These are phyloP conservation scores for Acanthurus tractus DNA, from an alignment of 2,797 vertebrate species.

Conservation along the genomic window DNA sequence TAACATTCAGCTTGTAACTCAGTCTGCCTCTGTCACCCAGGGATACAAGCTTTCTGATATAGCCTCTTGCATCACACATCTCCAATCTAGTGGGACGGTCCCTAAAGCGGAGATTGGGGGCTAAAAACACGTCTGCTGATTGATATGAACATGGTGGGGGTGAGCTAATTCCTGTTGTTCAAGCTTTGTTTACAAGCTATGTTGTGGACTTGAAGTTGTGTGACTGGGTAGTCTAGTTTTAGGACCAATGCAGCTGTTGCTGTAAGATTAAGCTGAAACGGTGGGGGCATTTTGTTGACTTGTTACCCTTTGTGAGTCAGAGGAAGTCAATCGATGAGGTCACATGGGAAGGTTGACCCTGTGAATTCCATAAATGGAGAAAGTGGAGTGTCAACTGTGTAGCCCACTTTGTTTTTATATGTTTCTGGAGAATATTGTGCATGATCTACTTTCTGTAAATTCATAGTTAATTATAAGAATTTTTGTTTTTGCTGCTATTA, in stretches of 20 bases:
- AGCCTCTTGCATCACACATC: slow-evolving; percentile 88
- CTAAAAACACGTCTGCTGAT: slow-evolving; percentile 58
- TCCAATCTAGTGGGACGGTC: slow-evolving; percentile 55
- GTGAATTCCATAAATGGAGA: slow-evolving; percentile 24
- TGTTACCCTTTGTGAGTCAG: slow-evolving; percentile 50
- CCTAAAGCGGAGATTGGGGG: slow-evolving; percentile 75
- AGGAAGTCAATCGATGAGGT: slow-evolving; percentile 51
- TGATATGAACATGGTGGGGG: slow-evolving; percentile 17
- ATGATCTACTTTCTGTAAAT: not conserved
- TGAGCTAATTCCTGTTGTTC: slow-evolving; percentile 54
- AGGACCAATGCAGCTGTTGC: slow-evolving; percentile 74
- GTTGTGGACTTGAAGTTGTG: slow-evolving; percentile 39
- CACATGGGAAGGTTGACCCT: slow-evolving; percentile 41
- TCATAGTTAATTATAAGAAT: not conserved
- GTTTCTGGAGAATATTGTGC: not conserved
- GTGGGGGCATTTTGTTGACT: slow-evolving; percentile 48
- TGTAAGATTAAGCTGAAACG: slow-evolving; percentile 51
- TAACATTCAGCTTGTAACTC: slow-evolving; percentile 48
- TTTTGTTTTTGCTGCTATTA: not conserved
- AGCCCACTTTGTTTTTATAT: slow-evolving; percentile 3
- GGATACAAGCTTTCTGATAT: slow-evolving; percentile 81
- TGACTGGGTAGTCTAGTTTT: slow-evolving; percentile 58
- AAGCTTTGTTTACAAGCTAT: slow-evolving; percentile 66
- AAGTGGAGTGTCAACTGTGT: slow-evolving; percentile 7
- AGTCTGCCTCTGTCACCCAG: slow-evolving; percentile 41